These are phyloP conservation scores for Hesperophylax magnus DNA, from an alignment of 1,140 invertebrate species.

Conservation along the genomic window DNA sequence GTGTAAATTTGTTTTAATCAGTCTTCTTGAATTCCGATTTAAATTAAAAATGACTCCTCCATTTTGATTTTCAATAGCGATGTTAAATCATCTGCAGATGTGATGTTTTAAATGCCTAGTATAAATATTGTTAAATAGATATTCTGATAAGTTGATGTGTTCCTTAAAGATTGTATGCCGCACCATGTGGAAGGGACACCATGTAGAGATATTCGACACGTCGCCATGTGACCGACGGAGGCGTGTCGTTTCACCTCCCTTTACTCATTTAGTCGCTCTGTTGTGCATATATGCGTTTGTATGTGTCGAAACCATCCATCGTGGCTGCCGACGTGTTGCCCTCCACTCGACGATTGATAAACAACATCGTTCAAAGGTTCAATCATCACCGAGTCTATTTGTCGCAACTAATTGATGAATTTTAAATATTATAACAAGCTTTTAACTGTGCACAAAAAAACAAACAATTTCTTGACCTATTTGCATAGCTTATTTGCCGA, in stretches of 20 bases:
- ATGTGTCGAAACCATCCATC: conserved; percentile 40
- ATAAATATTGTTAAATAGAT: too few relatives aligned
- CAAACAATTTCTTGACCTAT: background rate
- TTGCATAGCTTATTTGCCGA: background rate
- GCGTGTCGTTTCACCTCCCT: conserved; percentile 9
- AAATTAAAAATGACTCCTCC: too few relatives aligned
- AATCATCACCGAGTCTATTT: background rate
- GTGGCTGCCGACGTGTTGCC: background rate
- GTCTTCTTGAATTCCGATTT: too few relatives aligned
- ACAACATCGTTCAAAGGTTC: background rate
- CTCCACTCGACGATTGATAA: conserved; percentile 8
- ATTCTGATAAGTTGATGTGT: too few relatives aligned
- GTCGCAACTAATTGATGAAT: background rate
- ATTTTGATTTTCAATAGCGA: too few relatives aligned
- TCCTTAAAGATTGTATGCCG: background rate
- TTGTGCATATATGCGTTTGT: conserved; percentile 50
- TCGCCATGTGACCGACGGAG: background rate
- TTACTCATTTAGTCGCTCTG: conserved; percentile 35
- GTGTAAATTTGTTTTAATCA: too few relatives aligned
- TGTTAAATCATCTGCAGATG: too few relatives aligned
- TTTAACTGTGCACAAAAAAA: too few relatives aligned
- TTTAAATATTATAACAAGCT: too few relatives aligned
- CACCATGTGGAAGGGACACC: background rate
- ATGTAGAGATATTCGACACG: conserved; percentile 1
- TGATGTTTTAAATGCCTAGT: too few relatives aligned